Conservation (phyloP, 2,113 vertebrate species). For the Elephantulus edwardii region DNA sequence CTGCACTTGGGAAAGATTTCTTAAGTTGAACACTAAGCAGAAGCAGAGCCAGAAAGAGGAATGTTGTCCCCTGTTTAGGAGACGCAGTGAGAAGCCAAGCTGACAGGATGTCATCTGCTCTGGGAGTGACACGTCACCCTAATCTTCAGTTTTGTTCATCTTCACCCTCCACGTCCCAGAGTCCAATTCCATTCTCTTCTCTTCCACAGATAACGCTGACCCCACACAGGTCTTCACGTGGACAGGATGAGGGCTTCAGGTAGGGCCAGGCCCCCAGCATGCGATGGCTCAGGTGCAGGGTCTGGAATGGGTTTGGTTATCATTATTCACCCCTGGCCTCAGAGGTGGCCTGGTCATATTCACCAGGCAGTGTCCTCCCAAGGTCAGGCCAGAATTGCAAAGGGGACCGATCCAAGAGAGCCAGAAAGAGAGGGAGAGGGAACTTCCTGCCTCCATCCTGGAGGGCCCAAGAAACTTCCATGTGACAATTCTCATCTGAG, state of each 20-base stretch:
- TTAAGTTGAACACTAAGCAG: neutral
- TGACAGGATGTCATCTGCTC: fast-evolving
- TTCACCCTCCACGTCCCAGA: neutral
- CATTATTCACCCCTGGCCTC: neutral
- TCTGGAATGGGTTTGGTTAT: neutral
- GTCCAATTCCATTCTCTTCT: constrained; percentile 1
- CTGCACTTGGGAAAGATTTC: neutral
- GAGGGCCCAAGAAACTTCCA: neutral
- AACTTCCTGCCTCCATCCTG: neutral
- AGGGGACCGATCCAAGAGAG: neutral
- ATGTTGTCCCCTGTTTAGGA: fast-evolving
- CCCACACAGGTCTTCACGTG: neutral
- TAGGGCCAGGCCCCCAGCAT: neutral
- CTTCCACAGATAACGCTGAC: neutral
- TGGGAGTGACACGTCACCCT: neutral
- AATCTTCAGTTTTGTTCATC: neutral
- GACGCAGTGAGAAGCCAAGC: neutral
- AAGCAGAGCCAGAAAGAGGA: neutral
- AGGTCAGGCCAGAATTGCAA: neutral
- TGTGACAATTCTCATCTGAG: no score
- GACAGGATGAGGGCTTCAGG: constrained; percentile 67
- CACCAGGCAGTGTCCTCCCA: neutral
- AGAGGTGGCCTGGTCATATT: neutral
- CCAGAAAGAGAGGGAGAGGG: neutral
- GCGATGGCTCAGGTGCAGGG: neutral